Evolutionary conservation across 2,888 invertebrate species (phyloP).

Genomic region (Pelosia muscerda): DNA sequence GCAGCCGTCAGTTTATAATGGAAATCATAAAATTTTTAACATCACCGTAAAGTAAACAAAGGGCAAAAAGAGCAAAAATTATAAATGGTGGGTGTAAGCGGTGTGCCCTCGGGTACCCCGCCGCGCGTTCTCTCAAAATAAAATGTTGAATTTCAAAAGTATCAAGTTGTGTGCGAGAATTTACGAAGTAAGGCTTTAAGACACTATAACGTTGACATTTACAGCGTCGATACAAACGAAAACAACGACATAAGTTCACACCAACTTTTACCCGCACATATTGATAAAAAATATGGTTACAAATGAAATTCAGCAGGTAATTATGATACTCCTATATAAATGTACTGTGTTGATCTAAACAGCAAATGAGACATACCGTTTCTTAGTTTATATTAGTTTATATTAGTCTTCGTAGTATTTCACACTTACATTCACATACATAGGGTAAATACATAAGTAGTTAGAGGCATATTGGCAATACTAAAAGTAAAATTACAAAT

Average conservation of each 20-base stretch:
- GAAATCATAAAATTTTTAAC: slow-evolving; percentile 82
- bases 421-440: not conserved
- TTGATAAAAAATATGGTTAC: slow-evolving; percentile 13
- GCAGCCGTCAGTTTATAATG: slow-evolving; percentile 75
- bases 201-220: slow-evolving; percentile 23
- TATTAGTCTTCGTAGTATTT: not conserved
- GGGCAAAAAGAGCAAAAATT: slow-evolving; percentile 78
- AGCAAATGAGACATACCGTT: not conserved
- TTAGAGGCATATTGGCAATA: not conserved
- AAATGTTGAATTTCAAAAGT: slow-evolving; percentile 62
- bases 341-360: slow-evolving; percentile 7
- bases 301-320: slow-evolving; percentile 5
- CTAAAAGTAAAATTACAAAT: not conserved
- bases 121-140: slow-evolving; percentile 61
- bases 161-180: slow-evolving; percentile 36
- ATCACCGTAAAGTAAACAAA: slow-evolving; percentile 84
- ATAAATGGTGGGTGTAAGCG: slow-evolving; percentile 66
- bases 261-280: slow-evolving; percentile 35
- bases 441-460: not conserved
- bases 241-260: slow-evolving; percentile 45
- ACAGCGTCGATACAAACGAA: slow-evolving; percentile 17
- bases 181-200: slow-evolving; percentile 22
- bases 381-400: not conserved
- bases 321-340: slow-evolving; percentile 3
- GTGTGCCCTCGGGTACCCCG: slow-evolving; percentile 68